These are phyloP conservation scores for Smutsia gigantea DNA, from an alignment of 2,797 vertebrate genomes.

Conservation along the genomic window DNA sequence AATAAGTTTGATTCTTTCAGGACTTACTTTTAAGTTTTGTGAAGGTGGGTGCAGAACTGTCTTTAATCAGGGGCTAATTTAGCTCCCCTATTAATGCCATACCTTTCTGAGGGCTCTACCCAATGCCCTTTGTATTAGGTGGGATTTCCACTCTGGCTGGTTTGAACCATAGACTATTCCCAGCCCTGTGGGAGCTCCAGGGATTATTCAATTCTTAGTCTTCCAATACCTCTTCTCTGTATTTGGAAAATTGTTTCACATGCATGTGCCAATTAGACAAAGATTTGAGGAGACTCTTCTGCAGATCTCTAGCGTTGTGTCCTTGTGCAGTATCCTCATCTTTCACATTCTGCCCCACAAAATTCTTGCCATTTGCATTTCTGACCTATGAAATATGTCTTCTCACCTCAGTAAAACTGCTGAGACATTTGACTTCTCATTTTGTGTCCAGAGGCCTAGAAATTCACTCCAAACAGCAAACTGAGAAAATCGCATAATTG, in stretches of 20 bases:
- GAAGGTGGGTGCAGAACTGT: not conserved
- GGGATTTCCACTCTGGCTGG: not conserved
- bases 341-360: not conserved
- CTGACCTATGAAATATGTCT: not conserved
- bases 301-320: not conserved
- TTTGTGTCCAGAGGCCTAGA: not conserved
- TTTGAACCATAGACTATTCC: not conserved
- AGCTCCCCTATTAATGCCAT: not conserved
- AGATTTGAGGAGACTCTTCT: not conserved
- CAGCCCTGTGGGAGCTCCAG: not conserved
- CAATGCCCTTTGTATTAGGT: not conserved
- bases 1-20: not conserved
- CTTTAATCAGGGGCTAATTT: not conserved
- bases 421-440: not conserved
- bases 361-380: not conserved
- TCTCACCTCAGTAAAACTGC: not conserved
- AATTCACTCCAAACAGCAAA: not conserved
- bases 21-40: not conserved
- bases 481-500: not conserved
- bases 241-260: not conserved
- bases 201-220: not conserved
- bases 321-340: not conserved
- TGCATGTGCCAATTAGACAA: not conserved
- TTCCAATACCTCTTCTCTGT: not conserved
- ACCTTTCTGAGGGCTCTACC: not conserved